Base-by-base conservation (phyloP, 64 coral and sea anemone genomes). In the Anthopleura sola region DNA sequence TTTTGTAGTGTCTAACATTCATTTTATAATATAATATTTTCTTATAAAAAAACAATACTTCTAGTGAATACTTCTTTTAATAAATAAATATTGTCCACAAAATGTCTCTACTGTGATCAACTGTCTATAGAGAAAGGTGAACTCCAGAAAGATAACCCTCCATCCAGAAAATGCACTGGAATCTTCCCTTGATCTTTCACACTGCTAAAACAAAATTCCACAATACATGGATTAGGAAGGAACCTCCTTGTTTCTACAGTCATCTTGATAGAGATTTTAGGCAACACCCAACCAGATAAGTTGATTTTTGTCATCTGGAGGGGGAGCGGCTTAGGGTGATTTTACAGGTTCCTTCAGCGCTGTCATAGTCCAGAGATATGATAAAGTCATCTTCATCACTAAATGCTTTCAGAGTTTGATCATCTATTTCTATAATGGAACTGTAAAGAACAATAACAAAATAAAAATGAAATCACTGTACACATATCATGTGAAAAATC, bases 381-480 rank as follows among this genome's bases (percentile, higher is more conserved):
- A 90, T 83, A 56, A 90, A 90, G 10, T 83, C 66, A 31, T 90
- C 88, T 38, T 90, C 88, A 31, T 90, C 88, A 46, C 44, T 81
- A 90, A 90, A 90, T 38, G 18, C 49, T 28, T 85, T 83, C 1
- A 90, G 33, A 40, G 49, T 74, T 90, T 90, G 51, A 16, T 90
- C 88, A 47, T 90, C 88, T 47, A 90, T 75, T 84, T 90, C 88
- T 62, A 74, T 84, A 12, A 38, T 34, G 2, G 80, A 57, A 36
- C 88, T 90, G 81, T 37, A 90, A 84, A 78, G n/a, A 87, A 83
- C 6, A 31, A 82, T 1, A 68, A 21, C 37, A 38, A 24, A 75
- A 82, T 28, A 71, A n/a, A 71, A 34, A 32, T 32, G 66, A 71
- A 71, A 71, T 31, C 14, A 29, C n/a, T 32, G 28, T 44, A 1